Percentiles rank a stretch among this genome's conserved stretches.
Conservation (phyloP, 1,140 invertebrate species). For the Plectrocnemia conspersa region DNA sequence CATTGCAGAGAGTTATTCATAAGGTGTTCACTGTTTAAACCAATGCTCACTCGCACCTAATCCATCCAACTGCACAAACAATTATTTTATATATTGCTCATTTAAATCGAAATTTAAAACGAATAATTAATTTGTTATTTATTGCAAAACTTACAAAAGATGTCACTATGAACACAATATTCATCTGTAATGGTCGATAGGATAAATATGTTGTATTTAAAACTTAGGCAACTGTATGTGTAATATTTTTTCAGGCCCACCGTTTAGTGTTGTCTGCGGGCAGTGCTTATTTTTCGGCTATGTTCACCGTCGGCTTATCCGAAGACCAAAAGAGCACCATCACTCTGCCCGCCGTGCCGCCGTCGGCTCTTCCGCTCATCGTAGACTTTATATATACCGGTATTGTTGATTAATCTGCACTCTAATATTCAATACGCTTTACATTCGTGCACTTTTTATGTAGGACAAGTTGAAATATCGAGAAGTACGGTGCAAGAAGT, state of each 20-base stretch:
- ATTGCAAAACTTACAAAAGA: no score
- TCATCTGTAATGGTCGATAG: no score
- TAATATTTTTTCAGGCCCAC: constrained; percentile 68
- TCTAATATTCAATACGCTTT: background rate
- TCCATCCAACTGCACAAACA: no score
- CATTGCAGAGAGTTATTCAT: no score
- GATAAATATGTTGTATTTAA: no score
- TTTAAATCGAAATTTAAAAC: no score
- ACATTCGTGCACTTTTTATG: constrained; percentile 15
- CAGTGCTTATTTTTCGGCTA: constrained; percentile 93
- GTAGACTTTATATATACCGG: constrained; percentile 90
- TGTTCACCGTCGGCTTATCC: constrained; percentile 78
- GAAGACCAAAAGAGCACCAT: constrained; percentile 77
- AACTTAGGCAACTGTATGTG: background rate
- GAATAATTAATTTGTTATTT: no score
- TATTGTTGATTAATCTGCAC: constrained; percentile 29
- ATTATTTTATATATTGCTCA: no score
- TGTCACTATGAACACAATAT: no score
- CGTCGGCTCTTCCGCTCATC: constrained; percentile 67
- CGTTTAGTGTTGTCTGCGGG: constrained; percentile 84
- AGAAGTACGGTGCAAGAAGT: constrained; percentile 86
- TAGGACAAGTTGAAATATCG: constrained; percentile 48
- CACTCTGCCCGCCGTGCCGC: constrained; percentile 70
- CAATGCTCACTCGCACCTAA: no score
- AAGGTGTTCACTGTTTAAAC: no score